Evolutionary conservation across 2,113 vertebrate species (phyloP), one percentile per base, ranked within the genome.

Genomic region (Chaetodon trifascialis): DNA sequence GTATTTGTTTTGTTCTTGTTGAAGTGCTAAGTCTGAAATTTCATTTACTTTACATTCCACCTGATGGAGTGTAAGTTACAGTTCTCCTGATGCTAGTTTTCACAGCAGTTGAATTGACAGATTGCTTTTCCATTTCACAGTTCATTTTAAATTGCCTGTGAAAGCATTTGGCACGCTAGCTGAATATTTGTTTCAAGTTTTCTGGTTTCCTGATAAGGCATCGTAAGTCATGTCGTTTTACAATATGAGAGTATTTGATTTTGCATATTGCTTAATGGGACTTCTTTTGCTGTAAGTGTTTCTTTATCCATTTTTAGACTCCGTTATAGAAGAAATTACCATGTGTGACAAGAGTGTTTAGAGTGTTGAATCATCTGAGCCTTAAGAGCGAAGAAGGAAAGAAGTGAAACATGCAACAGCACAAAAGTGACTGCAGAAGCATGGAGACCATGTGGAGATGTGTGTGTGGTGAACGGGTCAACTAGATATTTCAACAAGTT

Each of bases 121-220:
- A 81, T 73, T 83, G 84, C 58, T 79, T 85, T 90, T 80, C 83
- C 84, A 73, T 88, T 84, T 80, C 76, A 84, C 68, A 60, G 66
- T 79, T 85, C 74, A 68, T 52, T 79, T 86, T 59, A 87, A 86
- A 85, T 86, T 74, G 74, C 49, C 78, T 42, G 70, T 84, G 65
- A 80, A 88, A n/a, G 69, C 36, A n/a, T 78, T 79, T 84, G 79
- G 82, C 54, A 1, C 68, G 11, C 44, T 11, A 19, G 62, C 70
- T 73, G 64, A 71, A 72, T 64, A 54, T 80, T 80, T 75, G 52
- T 62, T 84, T 72, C 42, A 75, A 38, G 62, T 25, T 66, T 74
- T 58, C 60, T 44, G 46, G 58, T 80, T 73, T 81, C 58, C 78
- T 72, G 72, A 78, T 73, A 74, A 85, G 25, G 58, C 42, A 25